Base-by-base conservation (phyloP, 2,888 invertebrate genomes). In the Nomada hirtipes region DNA sequence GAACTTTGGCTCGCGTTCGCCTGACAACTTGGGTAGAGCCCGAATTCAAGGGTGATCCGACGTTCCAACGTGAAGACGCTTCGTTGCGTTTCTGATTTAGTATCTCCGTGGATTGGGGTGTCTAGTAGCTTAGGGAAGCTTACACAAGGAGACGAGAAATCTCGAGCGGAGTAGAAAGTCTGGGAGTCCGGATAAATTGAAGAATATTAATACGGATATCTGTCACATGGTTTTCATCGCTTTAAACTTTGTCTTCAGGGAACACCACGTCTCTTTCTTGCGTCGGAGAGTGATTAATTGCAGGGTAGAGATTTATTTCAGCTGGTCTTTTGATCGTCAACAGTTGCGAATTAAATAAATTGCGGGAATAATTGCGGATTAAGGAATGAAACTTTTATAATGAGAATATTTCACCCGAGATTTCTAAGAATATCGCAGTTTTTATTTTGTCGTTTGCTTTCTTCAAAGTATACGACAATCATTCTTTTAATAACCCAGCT, bases 41-140 rank as follows among this genome's bases (percentile, higher is more conserved):
- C 73, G 69, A 83, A 88, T 79, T 79, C 78, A 75, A 76, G 88
- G 86, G 86, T 86, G 87, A 88, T 89, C 89, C 86, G 76, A 74
- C 78, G 74, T 82, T 81, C 74, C 76, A 26, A 72, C 85, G 83
- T 83, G 88, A 91, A 87, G 91, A 92, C 86, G 91, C 92, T 92
- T 88, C 86, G 91, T 89, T 92, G 91, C 90, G 83, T 86, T 90
- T 91, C 90, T 91, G 91, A 92, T 91, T 92, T 91, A 91, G 85
- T 84, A 87, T 85, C 89, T 81, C 76, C 84, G 76, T 81, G 70
- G 82, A 79, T 85, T 69, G 75, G 55, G 73, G 81, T 74, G 78
- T 2, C 75, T 82, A 81, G 79, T 82, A 78, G 82, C 82, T 76
- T 83, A 75, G 86, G 79, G 79, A 73, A 84, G 79, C 79, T 76